Evolutionary conservation across 2,797 vertebrate genomes (phyloP).

Genomic region (Mus spretus): DNA sequence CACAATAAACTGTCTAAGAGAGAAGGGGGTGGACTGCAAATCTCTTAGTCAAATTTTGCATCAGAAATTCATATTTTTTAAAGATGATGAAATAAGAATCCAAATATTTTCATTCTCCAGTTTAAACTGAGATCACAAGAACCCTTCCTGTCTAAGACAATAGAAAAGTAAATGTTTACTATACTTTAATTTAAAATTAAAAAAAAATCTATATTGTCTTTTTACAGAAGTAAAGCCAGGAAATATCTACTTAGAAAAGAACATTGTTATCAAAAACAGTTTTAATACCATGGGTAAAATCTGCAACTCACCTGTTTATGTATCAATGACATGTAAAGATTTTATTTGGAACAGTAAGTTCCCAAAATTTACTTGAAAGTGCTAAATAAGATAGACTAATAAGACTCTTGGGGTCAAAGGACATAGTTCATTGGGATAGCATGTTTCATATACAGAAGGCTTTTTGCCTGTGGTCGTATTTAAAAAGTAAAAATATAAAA

Average conservation of each 20-base stretch:
- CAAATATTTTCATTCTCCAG: constrained; percentile 24
- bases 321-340: neutral
- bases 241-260: constrained; percentile 5
- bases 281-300: neutral
- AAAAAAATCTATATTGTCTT: neutral
- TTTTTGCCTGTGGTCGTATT: neutral
- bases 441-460: neutral
- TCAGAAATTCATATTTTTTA: neutral
- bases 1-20: neutral
- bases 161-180: neutral
- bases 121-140: neutral
- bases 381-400: neutral
- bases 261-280: neutral
- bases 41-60: neutral
- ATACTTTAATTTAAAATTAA: neutral
- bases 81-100: constrained; percentile 39
- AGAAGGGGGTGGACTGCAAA: neutral
- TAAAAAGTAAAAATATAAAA: neutral
- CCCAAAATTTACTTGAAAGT: constrained; percentile 36
- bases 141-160: neutral
- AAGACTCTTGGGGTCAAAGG: neutral
- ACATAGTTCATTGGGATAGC: neutral
- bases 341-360: constrained; percentile 24
- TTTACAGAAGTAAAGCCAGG: neutral
- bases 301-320: neutral